A percentile compares a stretch with the other conserved stretches of the same genome.
Evolutionary conservation across 2,888 invertebrate species (phyloP).

Genomic region (Sarcophaga variegata): DNA sequence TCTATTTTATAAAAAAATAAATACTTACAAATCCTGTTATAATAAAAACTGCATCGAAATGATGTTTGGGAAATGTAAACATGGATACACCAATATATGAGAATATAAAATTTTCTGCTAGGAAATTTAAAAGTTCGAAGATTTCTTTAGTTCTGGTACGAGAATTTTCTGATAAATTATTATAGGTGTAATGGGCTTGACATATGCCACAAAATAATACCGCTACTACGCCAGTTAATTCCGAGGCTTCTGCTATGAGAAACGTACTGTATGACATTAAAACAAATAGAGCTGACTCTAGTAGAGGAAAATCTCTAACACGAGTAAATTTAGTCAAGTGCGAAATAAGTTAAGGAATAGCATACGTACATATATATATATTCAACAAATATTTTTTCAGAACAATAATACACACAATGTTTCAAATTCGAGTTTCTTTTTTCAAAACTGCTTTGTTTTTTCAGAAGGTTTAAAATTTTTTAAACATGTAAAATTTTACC

Average conservation of each 20-base stretch:
- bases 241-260: conserved; percentile 96
- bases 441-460: too few species aligned
- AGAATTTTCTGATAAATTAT: conserved; percentile 95
- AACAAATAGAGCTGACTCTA: conserved; percentile 98
- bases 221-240: conserved; percentile 98
- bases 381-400: conserved; percentile 29
- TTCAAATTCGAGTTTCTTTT: too few species aligned
- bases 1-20: too few species aligned
- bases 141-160: conserved; percentile 94
- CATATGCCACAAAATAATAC: conserved; percentile 99
- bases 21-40: conserved; percentile 92
- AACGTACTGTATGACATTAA: conserved; percentile 99
- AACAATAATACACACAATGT: neutral
- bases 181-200: conserved; percentile 99
- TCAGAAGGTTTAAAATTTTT: too few species aligned
- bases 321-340: conserved; percentile 97
- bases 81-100: conserved; percentile 99
- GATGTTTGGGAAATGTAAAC: conserved; percentile 98
- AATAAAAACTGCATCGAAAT: conserved; percentile 96
- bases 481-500: too few species aligned
- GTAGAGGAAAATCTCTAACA: conserved; percentile 95
- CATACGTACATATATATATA: conserved; percentile 12
- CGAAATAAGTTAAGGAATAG: conserved; percentile 77
- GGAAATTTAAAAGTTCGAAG: conserved; percentile 96
- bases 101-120: conserved; percentile 99